phyloP scores from a whole-genome alignment of 2,797 vertebrate species.

The Paramormyrops hopkinsi region DNA sequence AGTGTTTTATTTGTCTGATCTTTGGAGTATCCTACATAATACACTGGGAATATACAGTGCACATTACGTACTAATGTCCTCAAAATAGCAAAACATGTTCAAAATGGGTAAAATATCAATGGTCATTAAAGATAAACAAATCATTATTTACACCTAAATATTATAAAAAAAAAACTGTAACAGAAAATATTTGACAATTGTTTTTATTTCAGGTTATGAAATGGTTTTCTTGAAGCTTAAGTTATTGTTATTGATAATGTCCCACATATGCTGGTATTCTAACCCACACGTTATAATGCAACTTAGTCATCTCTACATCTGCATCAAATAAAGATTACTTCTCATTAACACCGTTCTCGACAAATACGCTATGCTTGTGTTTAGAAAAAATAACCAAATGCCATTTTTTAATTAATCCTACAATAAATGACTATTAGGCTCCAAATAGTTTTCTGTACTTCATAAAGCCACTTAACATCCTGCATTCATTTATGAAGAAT shows the following conservation, averaged over 20 bases:
- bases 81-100: neutral
- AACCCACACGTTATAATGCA: neutral
- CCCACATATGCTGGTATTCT: neutral
- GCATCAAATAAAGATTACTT: neutral
- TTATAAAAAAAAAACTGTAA: neutral
- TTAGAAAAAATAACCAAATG: neutral
- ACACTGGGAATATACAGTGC: neutral
- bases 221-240: neutral
- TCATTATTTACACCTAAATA: neutral
- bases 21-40: neutral
- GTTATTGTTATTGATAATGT: neutral
- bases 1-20: neutral
- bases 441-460: neutral
- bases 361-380: neutral
- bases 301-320: neutral
- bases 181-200: neutral
- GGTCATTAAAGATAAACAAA: neutral
- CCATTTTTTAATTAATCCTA: neutral
- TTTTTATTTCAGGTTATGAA: neutral
- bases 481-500: neutral
- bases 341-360: neutral
- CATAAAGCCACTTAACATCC: neutral
- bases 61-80: neutral
- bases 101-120: neutral
- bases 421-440: neutral